Conservation (phyloP, 1,140 invertebrate genomes). For the Ericerus pela region DNA sequence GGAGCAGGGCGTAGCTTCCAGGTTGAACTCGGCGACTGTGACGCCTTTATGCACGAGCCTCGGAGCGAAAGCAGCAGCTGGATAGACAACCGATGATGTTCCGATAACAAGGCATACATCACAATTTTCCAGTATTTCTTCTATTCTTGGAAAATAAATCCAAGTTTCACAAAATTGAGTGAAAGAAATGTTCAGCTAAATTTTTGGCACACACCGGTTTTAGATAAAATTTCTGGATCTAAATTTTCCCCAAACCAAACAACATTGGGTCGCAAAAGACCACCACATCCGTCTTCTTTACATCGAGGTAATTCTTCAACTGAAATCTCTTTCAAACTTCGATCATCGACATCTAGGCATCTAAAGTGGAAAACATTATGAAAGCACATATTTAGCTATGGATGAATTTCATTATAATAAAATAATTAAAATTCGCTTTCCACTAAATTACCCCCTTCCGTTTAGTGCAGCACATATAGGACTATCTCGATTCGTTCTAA, state of each 20-base stretch:
- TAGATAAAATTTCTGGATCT: conserved; percentile 43
- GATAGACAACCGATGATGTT: conserved; percentile 78
- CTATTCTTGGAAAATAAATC: conserved; percentile 28
- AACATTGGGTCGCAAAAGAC: conserved; percentile 66
- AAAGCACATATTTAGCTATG: neutral
- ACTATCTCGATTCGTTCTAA: conserved; percentile 52
- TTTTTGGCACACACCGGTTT: conserved; percentile 38
- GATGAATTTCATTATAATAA: too few species aligned
- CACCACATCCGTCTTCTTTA: conserved; percentile 42
- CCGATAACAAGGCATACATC: conserved; percentile 72
- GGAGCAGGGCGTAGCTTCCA: conserved; percentile 61
- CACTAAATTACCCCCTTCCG: conserved; percentile 39
- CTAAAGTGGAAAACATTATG: conserved; percentile 25
- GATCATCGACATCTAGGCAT: conserved; percentile 32
- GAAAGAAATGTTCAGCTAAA: neutral
- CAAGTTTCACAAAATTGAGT: conserved; percentile 13
- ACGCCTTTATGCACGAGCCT: conserved; percentile 55
- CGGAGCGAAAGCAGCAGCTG: conserved; percentile 85
- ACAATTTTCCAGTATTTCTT: conserved; percentile 48
- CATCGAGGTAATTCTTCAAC: conserved; percentile 54
- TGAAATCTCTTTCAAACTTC: conserved; percentile 40
- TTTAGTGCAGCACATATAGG: conserved; percentile 61
- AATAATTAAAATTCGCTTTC: conserved; percentile 9
- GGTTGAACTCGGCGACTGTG: conserved; percentile 78
- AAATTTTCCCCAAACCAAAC: conserved; percentile 83